Base-by-base conservation (phyloP, 2,888 invertebrate species). In the Hirtodrosophila trivittata region DNA sequence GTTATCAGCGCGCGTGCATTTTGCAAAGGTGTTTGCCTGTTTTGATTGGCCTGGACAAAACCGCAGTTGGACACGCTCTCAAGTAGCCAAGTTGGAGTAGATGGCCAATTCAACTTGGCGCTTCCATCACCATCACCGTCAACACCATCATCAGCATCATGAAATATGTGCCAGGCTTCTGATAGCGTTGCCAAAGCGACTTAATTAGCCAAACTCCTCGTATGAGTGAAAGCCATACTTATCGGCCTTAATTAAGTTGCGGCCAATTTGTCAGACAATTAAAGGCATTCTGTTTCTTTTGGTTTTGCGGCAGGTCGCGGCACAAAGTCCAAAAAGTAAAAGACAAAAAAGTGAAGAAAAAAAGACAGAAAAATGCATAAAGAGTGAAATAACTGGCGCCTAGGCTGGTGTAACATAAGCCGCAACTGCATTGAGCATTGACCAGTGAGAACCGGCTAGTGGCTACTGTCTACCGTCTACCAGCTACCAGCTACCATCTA, bases 11-110 rank as follows among this genome's bases (percentile, higher is more conserved):
- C 72, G 84, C 77, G 85, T 88, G 89, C 83, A 85, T 89, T 88
- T 85, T 83, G 88, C 83, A 88, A 88, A 88, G 88, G 88, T 88
- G 88, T 88, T 88, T 88, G 74, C 45, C 80, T 72, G 78, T 81
- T 78, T 75, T 77, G 83, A 76, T 83, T 78, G 80, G 68, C 28
- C 21, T 32, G 51, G 46, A 25, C 43, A 33, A 33, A 50, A 8
- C 21, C 43, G 33, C 21, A 32, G 62, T 21, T 21, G 39, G 55
- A 74, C 66, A 74, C 59, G 66, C 47, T 72, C 43, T 37, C 57
- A 51, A 59, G 77, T 59, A 59, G 84, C 60, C 42, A 46, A 49
- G 30, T 37, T 32, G 41, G 55, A 21, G 65, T 33, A 45, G 47
- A 9, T 33, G 33, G 18, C 5, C 18, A 21, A 21, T 21, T 21